Percentiles rank a stretch among this genome's conserved stretches.
phyloP scores from a whole-genome alignment of 2,797 vertebrate species.

The Protosalanx chinensis region DNA sequence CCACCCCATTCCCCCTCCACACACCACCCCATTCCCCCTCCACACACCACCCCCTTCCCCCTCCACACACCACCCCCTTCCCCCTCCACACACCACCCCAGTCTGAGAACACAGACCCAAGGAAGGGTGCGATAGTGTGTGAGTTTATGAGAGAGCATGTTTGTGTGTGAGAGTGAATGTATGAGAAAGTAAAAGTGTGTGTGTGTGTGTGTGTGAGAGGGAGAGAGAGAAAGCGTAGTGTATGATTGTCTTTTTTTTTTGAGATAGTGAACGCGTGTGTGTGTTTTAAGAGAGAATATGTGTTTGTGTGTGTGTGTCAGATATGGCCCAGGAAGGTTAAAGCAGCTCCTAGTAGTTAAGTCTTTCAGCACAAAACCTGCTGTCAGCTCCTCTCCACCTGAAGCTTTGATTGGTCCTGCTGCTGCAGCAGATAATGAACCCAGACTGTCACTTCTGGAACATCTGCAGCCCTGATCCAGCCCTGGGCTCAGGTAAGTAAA shows the following conservation, averaged over 20 bases:
- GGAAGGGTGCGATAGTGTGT: not conserved
- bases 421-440: constrained; percentile 63
- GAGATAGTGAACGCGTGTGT: not conserved
- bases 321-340: constrained; percentile 26
- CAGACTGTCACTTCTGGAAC: constrained; percentile 49
- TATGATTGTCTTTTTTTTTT: too few species aligned
- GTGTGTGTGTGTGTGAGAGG: not conserved
- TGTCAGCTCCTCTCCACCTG: constrained; percentile 42
- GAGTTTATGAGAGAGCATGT: too few species aligned
- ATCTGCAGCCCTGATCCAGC: constrained; percentile 52
- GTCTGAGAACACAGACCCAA: not conserved
- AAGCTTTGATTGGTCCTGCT: constrained; percentile 49
- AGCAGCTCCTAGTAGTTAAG: constrained; percentile 33
- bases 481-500: constrained; percentile 53
- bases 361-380: constrained; percentile 36
- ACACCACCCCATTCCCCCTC: too few species aligned
- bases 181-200: not conserved
- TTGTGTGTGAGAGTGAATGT: too few species aligned
- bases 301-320: constrained; percentile 16
- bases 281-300: not conserved
- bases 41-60: too few species aligned
- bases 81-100: too few species aligned
- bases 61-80: too few species aligned
- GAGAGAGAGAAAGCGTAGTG: too few species aligned
- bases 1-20: too few species aligned